Evolutionary conservation across 2,888 invertebrate genomes (phyloP).

Genomic region (Tupiocoris notatus): DNA sequence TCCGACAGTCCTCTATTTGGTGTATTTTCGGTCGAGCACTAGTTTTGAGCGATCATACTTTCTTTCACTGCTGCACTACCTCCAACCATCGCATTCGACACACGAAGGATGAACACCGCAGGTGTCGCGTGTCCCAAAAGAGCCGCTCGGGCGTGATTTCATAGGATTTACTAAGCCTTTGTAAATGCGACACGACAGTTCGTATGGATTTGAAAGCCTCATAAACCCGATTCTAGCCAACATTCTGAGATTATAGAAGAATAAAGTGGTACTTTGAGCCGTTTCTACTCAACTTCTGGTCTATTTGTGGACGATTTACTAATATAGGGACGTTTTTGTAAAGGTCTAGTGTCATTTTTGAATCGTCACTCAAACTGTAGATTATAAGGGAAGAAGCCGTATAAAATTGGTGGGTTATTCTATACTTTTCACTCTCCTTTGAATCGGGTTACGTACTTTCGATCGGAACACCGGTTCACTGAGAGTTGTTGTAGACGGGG

Average conservation of each 20-base stretch:
- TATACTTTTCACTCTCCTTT: no score
- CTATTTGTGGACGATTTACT: not conserved
- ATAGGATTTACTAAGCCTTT: constrained; percentile 1
- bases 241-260: not conserved
- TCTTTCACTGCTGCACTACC: no score
- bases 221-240: not conserved
- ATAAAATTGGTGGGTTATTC: no score
- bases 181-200: not conserved
- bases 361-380: no score
- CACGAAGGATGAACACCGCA: constrained; percentile 2
- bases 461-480: no score
- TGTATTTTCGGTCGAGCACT: no score
- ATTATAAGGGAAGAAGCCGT: no score
- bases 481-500: no score
- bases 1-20: no score
- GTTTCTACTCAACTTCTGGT: not conserved
- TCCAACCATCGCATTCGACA: no score
- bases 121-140: constrained; percentile 31
- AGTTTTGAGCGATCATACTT: no score
- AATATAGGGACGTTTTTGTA: not conserved
- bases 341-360: not conserved
- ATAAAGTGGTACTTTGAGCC: not conserved
- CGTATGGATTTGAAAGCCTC: not conserved
- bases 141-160: constrained; percentile 15
- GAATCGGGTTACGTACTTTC: no score